Evolutionary conservation across 2,888 invertebrate species (phyloP), one percentile per base, ranked within the genome.

Genomic region (Ectemnius lituratus): DNA sequence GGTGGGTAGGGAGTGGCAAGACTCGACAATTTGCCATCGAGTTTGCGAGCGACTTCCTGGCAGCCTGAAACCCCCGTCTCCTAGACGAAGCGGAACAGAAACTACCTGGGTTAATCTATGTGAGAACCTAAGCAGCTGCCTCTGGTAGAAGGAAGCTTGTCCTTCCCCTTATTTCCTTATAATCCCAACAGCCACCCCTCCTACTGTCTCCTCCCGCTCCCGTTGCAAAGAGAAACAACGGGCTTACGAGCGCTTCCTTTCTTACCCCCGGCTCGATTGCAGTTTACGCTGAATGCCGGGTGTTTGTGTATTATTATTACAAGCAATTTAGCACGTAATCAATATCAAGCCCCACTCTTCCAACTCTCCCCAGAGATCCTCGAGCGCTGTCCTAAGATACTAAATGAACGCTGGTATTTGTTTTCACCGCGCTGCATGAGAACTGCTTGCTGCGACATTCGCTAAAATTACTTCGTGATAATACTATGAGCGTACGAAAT

Each of bases 81-180:
- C 76, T 79, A 82, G 78, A 78, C 79, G 80, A 70, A 68, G 81
- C 79, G 74, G 80, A 84, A 80, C 80, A 79, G 85, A 84, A 84
- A 83, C 81, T 84, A 83, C 83, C 79, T 78, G 76, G 83, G 86
- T 87, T 86, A 88, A 88, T 88, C 86, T 84, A 88, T 86, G 87
- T 88, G 88, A 78, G 88, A 88, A 88, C 78, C 73, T 77, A 75
- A 75, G 78, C 87, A 87, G 86, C 87, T 87, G 87, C 82, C 84
- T 78, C 76, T 76, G 67, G 78, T 83, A 68, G 80, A 83, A 83
- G 80, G 79, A 79, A 75, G 77, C 74, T 76, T 80, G 78, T 83
- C 78, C 80, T 80, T 74, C 82, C 74, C 76, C 37, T 83, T 83
- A 80, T 83, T 83, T 80, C 82, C 81, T 75, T 67, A 76, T 59